Evolutionary conservation across 2,113 vertebrate genomes (phyloP), one percentile per base, ranked within the genome.

Genomic region (Haplochromis vanheusdeni): DNA sequence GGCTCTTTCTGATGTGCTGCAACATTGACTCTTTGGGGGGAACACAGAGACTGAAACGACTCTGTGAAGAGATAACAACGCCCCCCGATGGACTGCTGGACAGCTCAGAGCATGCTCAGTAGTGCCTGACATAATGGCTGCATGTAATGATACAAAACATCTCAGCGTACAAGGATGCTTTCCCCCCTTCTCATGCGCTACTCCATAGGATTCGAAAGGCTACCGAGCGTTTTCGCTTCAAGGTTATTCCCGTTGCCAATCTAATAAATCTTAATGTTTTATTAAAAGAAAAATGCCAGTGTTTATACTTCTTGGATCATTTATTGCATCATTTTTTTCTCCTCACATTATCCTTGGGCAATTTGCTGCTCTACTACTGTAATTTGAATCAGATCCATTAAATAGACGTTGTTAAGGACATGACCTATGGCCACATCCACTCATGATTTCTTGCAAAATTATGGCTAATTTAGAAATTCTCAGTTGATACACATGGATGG

Each of bases 11-110:
- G 94, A 96, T 93, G 94, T 92, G 84, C 93, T 70, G 94, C 94
- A 91, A 95, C 95, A 95, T 96, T 95, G 94, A 96, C 93, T 94
- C 94, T 94, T 95, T 95, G 88, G 91, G 91, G 94, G 93, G 90
- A 93, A 94, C 91, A 94, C 28, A 81, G 90, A 81, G 91, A 92
- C 90, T 90, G 91, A 95, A 94, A 94, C 92, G 90, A 91, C 87
- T 91, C 91, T 88, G 91, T 91, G 92, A 94, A 93, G 94, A 95
- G 92, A 93, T 95, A 95, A 94, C 94, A 92, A 95, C 92, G 93
- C 92, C 94, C 94, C 94, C 94, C 91, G 55, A 95, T 90, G 92
- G 94, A 95, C 93, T 85, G 86, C 90, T 91, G 86, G 90, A 85
- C 92, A 77, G 82, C 87, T 97, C 96, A 3, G 93, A 92, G 93